Conservation (phyloP, 2,888 invertebrate genomes). For the Byasa hedistus region DNA sequence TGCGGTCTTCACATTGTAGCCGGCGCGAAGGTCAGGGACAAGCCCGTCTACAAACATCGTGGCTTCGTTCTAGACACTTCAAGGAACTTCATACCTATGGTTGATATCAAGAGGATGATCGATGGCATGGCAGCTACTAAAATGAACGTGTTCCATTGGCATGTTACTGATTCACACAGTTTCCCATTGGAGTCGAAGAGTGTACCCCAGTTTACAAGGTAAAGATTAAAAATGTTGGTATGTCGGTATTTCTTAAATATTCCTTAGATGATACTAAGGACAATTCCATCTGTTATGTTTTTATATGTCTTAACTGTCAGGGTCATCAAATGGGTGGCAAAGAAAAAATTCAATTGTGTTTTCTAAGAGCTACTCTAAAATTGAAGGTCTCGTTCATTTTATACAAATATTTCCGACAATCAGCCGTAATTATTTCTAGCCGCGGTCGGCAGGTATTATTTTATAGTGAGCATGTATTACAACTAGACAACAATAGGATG, state of each 20-base stretch:
- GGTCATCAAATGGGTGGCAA: background rate
- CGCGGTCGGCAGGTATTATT: background rate
- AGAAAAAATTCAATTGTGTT: background rate
- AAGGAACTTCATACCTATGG: conserved; percentile 90
- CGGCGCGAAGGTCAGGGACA: conserved; percentile 84
- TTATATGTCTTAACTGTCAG: background rate
- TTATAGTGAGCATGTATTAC: background rate
- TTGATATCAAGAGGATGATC: conserved; percentile 84
- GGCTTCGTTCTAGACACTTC: conserved; percentile 94
- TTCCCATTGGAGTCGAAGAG: conserved; percentile 91
- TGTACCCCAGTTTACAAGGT: conserved; percentile 87
- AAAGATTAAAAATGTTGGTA: conserved; percentile 29
- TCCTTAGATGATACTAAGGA: background rate
- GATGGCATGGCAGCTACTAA: conserved; percentile 94
- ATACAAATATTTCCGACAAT: background rate
- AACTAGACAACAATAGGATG: background rate
- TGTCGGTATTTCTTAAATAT: background rate
- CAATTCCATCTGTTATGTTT: background rate
- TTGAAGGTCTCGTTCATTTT: background rate
- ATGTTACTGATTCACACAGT: conserved; percentile 93
- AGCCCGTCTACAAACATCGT: conserved; percentile 90
- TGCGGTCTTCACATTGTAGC: conserved; percentile 82
- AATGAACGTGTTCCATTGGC: conserved; percentile 96
- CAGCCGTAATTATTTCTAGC: background rate
- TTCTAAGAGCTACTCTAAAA: background rate